These are phyloP conservation scores for Machaerirhynchus nigripectus DNA, from an alignment of 2,113 vertebrate genomes.

Conservation along the genomic window DNA sequence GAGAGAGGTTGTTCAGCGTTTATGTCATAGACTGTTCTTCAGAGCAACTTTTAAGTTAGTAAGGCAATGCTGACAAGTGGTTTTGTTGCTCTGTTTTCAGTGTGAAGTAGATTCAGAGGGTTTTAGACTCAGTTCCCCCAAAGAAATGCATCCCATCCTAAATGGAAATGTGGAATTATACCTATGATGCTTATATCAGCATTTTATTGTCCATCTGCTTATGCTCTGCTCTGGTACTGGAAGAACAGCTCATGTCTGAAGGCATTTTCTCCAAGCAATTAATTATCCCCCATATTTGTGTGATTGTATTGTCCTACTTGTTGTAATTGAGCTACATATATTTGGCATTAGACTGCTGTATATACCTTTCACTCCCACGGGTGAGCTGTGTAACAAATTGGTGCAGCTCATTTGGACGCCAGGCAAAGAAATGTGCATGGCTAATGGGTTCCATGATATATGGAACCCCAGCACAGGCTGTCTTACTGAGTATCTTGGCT, in stretches of 20 bases:
- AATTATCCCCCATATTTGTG: not conserved
- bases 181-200: not conserved
- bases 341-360: not conserved
- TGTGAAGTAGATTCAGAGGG: not conserved
- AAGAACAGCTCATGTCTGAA: not conserved
- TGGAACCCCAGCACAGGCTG: not conserved
- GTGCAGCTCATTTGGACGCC: not conserved
- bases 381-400: not conserved
- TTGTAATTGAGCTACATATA: not conserved
- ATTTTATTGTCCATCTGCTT: not conserved
- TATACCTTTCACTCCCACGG: not conserved
- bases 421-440: not conserved
- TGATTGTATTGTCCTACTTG: not conserved
- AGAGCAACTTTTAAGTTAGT: not conserved
- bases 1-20: not conserved
- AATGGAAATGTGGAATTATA: not conserved
- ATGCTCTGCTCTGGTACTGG: not conserved
- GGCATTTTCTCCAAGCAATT: not conserved
- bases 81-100: not conserved
- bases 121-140: not conserved
- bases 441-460: slow-evolving; percentile 17
- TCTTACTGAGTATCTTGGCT: not conserved
- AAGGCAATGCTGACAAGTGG: not conserved
- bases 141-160: not conserved
- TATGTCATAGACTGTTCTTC: not conserved